A percentile compares a stretch with the other conserved stretches of the same genome.
Conservation (phyloP, 2,888 invertebrate species). For the Allolobophora icterica region DNA sequence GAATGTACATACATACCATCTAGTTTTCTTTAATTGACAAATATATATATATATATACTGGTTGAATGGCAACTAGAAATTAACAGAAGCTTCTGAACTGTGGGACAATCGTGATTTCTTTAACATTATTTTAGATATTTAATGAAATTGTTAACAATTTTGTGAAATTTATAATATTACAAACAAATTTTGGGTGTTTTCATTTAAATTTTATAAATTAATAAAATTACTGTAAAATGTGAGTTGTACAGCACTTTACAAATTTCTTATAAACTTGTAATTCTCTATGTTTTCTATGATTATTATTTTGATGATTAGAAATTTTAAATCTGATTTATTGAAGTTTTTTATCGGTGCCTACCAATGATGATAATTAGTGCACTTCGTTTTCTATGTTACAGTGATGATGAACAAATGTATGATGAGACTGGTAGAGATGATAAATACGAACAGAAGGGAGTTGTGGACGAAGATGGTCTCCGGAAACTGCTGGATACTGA, state of each 20-base stretch:
- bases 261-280: neutral
- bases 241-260: neutral
- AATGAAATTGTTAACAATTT: neutral
- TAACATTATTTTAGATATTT: neutral
- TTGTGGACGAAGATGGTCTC: slow-evolving; percentile 27
- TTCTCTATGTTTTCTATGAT: neutral
- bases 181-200: neutral
- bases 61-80: neutral
- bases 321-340: too few species aligned
- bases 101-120: too few species aligned
- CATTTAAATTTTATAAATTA: neutral
- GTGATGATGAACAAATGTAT: slow-evolving; percentile 34
- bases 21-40: too few species aligned
- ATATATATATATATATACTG: too few species aligned
- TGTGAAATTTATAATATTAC: neutral
- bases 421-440: slow-evolving; percentile 27
- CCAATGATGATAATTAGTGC: neutral
- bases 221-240: neutral
- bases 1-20: too few species aligned
- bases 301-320: neutral
- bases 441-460: slow-evolving; percentile 29
- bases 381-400: neutral
- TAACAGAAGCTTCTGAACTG: too few species aligned
- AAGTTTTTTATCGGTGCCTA: too few species aligned
- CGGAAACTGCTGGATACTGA: slow-evolving; percentile 55